Evolutionary conservation across 1,140 invertebrate genomes (phyloP).

Genomic region (Melanaphis sacchari): DNA sequence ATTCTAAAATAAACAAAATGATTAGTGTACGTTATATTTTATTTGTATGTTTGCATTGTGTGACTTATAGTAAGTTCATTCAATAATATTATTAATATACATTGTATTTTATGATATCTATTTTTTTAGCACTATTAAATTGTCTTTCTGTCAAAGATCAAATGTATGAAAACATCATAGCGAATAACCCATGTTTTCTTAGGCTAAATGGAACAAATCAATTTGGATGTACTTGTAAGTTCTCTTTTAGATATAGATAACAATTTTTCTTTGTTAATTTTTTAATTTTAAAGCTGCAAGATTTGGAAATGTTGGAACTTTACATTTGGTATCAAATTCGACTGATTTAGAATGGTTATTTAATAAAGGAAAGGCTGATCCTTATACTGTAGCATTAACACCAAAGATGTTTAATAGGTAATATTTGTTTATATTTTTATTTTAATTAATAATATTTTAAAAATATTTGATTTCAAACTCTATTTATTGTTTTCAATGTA

Average conservation of each 20-base stretch:
- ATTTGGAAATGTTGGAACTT: conserved; percentile 82
- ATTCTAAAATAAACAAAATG: background rate
- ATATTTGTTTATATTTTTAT: background rate
- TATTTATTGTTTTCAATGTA: background rate
- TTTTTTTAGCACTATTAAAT: conserved; percentile 25
- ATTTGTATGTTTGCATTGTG: conserved; percentile 19
- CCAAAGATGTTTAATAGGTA: conserved; percentile 70
- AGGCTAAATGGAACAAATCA: conserved; percentile 91
- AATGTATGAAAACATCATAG: conserved; percentile 80
- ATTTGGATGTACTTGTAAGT: conserved; percentile 88
- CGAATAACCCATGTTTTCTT: conserved; percentile 80
- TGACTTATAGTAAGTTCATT: background rate
- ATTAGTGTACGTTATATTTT: background rate
- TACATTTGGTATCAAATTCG: conserved; percentile 74
- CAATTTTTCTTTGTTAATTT: background rate
- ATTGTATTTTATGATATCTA: background rate
- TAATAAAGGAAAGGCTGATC: conserved; percentile 71
- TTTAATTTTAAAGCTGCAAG: conserved; percentile 67
- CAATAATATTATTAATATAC: background rate
- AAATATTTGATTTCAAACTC: background rate
- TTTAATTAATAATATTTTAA: background rate
- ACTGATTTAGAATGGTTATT: conserved; percentile 78
- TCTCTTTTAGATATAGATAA: conserved; percentile 50
- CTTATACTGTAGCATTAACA: conserved; percentile 75
- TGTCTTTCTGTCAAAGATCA: conserved; percentile 66